A percentile compares a stretch with the other conserved stretches of the same genome.
These are phyloP conservation scores for Campodea augens DNA, from an alignment of 1,140 invertebrate genomes.

Conservation along the genomic window DNA sequence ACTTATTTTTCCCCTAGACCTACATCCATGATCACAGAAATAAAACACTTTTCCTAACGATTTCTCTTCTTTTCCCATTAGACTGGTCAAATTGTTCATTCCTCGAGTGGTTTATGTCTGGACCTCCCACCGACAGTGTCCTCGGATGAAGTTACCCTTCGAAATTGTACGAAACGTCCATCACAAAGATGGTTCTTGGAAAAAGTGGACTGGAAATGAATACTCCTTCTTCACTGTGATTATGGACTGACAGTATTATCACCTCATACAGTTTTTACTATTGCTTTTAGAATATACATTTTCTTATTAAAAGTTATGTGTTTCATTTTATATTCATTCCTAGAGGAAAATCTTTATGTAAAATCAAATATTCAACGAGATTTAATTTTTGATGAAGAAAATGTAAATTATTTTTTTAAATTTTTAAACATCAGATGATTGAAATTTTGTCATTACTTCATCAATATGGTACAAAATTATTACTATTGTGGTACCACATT, in stretches of 20 bases:
- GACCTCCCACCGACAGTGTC: slow-evolving; percentile 23
- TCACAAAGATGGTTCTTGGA: slow-evolving; percentile 34
- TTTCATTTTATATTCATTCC: not conserved
- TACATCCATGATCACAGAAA: not conserved
- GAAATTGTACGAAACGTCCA: slow-evolving; percentile 25
- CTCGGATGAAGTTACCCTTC: slow-evolving; percentile 22
- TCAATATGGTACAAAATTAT: too few species aligned
- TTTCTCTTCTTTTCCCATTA: slow-evolving; percentile 3
- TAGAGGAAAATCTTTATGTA: not conserved
- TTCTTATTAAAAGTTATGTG: not conserved
- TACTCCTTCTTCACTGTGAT: not conserved
- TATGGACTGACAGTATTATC: not conserved
- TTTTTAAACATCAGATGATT: too few species aligned
- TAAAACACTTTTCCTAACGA: slow-evolving; percentile 1
- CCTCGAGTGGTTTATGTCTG: slow-evolving; percentile 30
- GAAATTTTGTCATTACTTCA: too few species aligned
- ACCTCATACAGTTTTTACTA: not conserved
- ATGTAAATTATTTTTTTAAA: too few species aligned
- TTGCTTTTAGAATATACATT: not conserved
- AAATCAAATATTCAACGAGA: not conserved
- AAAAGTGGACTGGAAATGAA: slow-evolving; percentile 28
- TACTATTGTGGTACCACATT: too few species aligned
- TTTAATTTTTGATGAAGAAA: not conserved
- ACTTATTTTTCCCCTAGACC: slow-evolving; percentile 2
- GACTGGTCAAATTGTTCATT: not conserved